A percentile compares a stretch with the other conserved stretches of the same genome.
phyloP scores from a whole-genome alignment of 2,888 invertebrate species.

The Pachymerium ferrugineum region DNA sequence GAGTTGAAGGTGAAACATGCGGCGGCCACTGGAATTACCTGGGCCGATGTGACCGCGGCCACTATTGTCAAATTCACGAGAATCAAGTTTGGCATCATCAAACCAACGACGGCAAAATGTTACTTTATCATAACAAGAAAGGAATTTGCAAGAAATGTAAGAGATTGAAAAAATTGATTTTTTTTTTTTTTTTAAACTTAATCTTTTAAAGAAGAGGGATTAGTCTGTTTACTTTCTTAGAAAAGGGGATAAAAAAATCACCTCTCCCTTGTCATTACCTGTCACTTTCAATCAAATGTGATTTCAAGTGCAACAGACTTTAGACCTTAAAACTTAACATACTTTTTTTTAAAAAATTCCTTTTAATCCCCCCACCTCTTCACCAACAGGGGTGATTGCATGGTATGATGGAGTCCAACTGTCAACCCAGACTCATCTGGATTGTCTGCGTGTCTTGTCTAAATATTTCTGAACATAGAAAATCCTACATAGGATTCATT shows the following conservation, averaged over 20 bases:
- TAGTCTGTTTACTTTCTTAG: neutral
- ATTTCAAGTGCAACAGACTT: neutral
- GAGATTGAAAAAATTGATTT: no score
- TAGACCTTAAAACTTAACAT: no score
- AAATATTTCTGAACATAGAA: no score
- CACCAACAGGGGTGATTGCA: no score
- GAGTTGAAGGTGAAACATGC: conserved; percentile 44
- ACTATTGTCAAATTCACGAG: conserved; percentile 40
- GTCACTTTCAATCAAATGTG: neutral
- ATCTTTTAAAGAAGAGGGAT: neutral
- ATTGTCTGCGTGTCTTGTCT: no score
- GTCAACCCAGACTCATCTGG: no score
- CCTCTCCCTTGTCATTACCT: conserved; percentile 3
- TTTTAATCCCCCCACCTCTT: no score
- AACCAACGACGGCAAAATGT: conserved; percentile 30
- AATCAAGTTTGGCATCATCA: conserved; percentile 29
- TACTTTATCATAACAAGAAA: conserved; percentile 32
- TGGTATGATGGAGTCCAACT: no score
- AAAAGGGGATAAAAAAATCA: neutral
- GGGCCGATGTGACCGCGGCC: conserved; percentile 46
- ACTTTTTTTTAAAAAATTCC: no score
- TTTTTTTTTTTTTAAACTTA: no score
- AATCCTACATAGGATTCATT: no score
- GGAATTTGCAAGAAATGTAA: conserved; percentile 37
- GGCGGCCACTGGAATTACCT: conserved; percentile 46